Evolutionary conservation across 1,140 invertebrate species (phyloP), one percentile per base, ranked within the genome.

Genomic region (Grapholita molesta): DNA sequence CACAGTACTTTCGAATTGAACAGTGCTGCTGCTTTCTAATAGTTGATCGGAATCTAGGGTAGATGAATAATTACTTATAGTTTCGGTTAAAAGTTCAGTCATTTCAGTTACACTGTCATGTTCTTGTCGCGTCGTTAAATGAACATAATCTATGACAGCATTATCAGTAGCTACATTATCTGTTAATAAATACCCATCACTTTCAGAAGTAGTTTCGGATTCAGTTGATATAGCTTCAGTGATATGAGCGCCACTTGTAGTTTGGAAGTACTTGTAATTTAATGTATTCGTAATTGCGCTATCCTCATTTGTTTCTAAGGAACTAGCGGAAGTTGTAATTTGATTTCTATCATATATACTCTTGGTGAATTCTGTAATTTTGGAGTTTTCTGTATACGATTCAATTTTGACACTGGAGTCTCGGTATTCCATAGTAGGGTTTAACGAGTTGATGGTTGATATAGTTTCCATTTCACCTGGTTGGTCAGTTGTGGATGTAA

Each of bases 1-100:
- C 25, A 73, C 66, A 57, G 89, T 87, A 72, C 83, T 88, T 73
- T 88, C 88, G 25, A 77, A 73, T 70, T 86, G 77, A 65, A 84
- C 80, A 48, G 80, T 87, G 70, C 84, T 88, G 66, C 81, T 88
- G 57, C 84, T 84, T 69, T 80, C 78, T 35, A 86, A 55, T 48
- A 83, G 75, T 64, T 83, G 80, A 67, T 85, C 74, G 52, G 72
- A 75, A 69, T 85, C 83, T 61, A 83, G 70, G 64, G 77, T 75
- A 18, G 76, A 76, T 69, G 77, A 64, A 65, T 67, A 42, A 42
- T 71, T 67, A 52, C 77, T 15, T 66, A 52, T 64, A 53, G 73
- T 64, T 70, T 69, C 68, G 23, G 48, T 70, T 23, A 38, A 70
- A 28, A 61, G 42, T 35, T 28, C 33, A 64, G 72, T 67, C 28